These are phyloP conservation scores for Darevskia nairensis DNA, from an alignment of 2,797 vertebrate species.

Conservation along the genomic window DNA sequence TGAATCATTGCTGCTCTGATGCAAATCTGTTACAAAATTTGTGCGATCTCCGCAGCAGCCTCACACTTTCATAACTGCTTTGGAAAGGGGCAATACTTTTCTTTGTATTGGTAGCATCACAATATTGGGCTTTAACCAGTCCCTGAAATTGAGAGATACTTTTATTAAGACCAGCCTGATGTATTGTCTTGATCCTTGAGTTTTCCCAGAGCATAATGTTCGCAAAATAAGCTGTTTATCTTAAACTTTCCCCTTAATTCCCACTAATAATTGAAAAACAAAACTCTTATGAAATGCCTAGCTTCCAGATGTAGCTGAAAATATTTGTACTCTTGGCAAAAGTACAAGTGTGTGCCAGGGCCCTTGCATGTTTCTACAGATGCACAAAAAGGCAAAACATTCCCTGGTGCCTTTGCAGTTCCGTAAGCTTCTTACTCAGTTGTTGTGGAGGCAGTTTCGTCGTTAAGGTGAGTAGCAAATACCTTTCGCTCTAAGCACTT, in stretches of 20 bases:
- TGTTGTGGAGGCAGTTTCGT: not conserved
- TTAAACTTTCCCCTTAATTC: not conserved
- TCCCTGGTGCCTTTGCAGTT: not conserved
- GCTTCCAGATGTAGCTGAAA: not conserved
- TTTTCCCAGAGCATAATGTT: not conserved
- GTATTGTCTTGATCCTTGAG: not conserved
- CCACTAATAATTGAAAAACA: not conserved
- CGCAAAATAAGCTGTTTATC: not conserved
- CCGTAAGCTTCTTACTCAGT: not conserved
- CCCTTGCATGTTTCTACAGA: conserved; percentile 14
- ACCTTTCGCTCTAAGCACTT: not conserved
- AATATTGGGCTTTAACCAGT: not conserved
- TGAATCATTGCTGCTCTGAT: not conserved
- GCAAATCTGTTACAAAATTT: not conserved
- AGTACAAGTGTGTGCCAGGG: not conserved
- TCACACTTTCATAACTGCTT: not conserved
- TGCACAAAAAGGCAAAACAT: not conserved
- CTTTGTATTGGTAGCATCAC: not conserved
- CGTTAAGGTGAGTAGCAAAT: not conserved
- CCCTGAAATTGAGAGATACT: not conserved
- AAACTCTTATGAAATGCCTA: not conserved
- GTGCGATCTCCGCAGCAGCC: not conserved
- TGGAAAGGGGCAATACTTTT: not conserved
- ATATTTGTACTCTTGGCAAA: conserved; percentile 26
- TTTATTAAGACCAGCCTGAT: not conserved